Percentiles rank a stretch among this genome's conserved stretches.
Evolutionary conservation across 2,113 vertebrate genomes (phyloP).

Genomic region (Corynorhinus townsendii): DNA sequence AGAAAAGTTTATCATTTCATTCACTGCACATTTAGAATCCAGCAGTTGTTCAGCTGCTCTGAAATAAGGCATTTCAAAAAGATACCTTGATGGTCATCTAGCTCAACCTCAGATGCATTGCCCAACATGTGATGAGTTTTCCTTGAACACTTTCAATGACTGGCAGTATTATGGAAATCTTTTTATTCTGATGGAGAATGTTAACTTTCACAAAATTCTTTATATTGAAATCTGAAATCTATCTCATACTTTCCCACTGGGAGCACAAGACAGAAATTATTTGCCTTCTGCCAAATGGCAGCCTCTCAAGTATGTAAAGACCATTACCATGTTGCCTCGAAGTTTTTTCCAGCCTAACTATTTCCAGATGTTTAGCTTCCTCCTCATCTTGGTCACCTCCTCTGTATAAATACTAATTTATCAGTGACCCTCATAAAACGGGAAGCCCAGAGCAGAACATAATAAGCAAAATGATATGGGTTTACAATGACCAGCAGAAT

Average conservation of each 20-base stretch:
- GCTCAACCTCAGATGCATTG: neutral
- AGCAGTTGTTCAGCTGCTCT: neutral
- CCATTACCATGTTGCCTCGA: neutral
- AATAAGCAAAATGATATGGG: neutral
- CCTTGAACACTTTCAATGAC: neutral
- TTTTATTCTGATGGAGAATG: neutral
- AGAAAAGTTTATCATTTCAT: neutral
- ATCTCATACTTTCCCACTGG: neutral
- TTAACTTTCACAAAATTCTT: slow-evolving; percentile 45
- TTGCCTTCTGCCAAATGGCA: slow-evolving; percentile 34
- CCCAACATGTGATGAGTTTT: neutral
- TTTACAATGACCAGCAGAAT: neutral
- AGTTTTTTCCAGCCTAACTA: slow-evolving; percentile 12
- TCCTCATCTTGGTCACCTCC: slow-evolving; percentile 17
- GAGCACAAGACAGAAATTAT: slow-evolving; percentile 9
- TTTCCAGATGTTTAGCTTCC: slow-evolving; percentile 55
- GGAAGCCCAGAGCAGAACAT: slow-evolving; percentile 6
- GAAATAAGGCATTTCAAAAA: neutral
- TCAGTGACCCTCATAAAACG: slow-evolving; percentile 44
- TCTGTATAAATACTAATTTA: slow-evolving; percentile 49
- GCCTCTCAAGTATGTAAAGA: slow-evolving; percentile 23
- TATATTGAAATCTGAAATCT: slow-evolving; percentile 30
- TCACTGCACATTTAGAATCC: neutral
- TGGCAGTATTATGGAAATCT: neutral
- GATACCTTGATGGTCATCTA: neutral